Evolutionary conservation across 1,140 invertebrate species (phyloP).

Genomic region (Ostrea denselamellosa): DNA sequence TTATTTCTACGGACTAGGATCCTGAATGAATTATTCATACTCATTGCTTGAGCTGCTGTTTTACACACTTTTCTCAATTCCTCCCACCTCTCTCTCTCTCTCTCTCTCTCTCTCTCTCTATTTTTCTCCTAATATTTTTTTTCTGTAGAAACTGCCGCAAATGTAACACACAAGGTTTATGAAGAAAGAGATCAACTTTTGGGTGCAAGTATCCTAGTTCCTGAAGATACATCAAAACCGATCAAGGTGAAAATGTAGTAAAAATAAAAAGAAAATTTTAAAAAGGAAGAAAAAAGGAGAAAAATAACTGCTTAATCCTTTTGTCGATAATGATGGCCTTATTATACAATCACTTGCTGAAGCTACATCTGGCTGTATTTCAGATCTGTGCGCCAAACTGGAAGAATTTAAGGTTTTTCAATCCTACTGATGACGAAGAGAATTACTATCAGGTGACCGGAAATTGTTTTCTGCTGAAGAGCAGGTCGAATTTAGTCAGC

Average conservation of each 20-base stretch:
- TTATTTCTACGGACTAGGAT: too few relatives aligned
- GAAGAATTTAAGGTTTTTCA: slow-evolving; percentile 5
- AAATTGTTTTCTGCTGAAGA: not conserved
- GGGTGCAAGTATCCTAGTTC: not conserved
- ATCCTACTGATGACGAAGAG: not conserved
- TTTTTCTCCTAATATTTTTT: not conserved
- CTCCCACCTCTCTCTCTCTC: not conserved
- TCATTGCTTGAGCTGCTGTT: too few relatives aligned
- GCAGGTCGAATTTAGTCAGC: not conserved
- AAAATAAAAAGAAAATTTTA: slow-evolving; percentile 2
- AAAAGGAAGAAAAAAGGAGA: not conserved
- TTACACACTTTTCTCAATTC: not conserved
- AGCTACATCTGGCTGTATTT: not conserved
- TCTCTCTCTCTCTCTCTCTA: not conserved
- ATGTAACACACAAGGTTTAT: not conserved
- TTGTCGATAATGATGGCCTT: not conserved
- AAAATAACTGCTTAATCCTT: not conserved
- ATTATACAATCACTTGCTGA: too few relatives aligned
- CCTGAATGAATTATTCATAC: too few relatives aligned
- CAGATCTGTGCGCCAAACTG: slow-evolving; percentile 17
- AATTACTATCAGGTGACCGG: not conserved
- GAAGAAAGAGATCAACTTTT: not conserved
- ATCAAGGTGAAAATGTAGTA: not conserved
- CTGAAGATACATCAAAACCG: not conserved
- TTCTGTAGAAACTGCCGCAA: not conserved